Conservation (phyloP, 2,888 invertebrate genomes). For the Perithous albicinctus region DNA sequence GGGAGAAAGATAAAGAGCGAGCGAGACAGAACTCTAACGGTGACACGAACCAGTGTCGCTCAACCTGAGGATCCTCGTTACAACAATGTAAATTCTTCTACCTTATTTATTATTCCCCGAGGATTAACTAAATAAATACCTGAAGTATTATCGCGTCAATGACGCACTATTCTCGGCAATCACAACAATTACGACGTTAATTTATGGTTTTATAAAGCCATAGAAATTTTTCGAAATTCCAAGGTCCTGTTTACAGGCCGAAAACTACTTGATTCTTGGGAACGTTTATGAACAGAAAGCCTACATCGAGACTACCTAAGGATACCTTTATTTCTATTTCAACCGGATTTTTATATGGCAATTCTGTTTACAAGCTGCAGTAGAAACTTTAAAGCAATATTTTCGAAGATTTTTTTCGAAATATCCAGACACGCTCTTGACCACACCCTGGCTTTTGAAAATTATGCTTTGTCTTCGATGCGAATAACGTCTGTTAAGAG, state of each 20-base stretch:
- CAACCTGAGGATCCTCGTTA: constrained; percentile 72
- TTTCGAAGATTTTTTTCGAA: neutral
- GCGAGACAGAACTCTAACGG: constrained; percentile 79
- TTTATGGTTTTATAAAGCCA: neutral
- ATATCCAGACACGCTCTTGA: neutral
- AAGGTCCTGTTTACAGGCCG: neutral
- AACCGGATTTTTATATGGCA: neutral
- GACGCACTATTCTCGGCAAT: neutral
- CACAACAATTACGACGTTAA: neutral
- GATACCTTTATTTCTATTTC: constrained; percentile 7
- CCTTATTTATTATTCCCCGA: neutral
- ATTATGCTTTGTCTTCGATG: neutral
- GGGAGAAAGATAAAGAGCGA: constrained; percentile 52
- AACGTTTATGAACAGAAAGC: constrained; percentile 9
- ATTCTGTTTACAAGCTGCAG: neutral
- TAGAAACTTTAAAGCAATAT: no score
- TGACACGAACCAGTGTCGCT: constrained; percentile 80
- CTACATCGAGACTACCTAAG: neutral
- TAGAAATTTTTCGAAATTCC: neutral
- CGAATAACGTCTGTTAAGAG: neutral
- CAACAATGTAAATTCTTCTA: constrained; percentile 23
- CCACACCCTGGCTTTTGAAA: neutral
- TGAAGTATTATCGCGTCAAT: neutral
- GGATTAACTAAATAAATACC: neutral
- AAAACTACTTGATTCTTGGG: neutral